phyloP scores from a whole-genome alignment of 2,888 invertebrate species.

The Drosophila austrosaltans region DNA sequence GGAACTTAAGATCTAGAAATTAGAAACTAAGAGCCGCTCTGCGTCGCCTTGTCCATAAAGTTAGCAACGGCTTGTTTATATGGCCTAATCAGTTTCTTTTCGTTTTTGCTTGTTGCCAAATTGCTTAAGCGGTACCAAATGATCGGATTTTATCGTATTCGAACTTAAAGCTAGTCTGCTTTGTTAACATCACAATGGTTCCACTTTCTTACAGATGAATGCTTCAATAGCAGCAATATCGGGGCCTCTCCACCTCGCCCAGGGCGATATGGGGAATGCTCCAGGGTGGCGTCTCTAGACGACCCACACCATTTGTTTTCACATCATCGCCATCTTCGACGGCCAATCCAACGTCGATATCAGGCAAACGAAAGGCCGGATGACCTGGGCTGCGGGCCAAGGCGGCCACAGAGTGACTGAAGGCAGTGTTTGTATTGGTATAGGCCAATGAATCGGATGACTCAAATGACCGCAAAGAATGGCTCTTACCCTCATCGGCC shows the following conservation, averaged over 20 bases:
- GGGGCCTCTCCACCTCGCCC: conserved; percentile 86
- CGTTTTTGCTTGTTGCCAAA: conserved; percentile 26
- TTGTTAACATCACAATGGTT: conserved; percentile 65
- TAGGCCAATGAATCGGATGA: conserved; percentile 84
- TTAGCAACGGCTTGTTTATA: conserved; percentile 9
- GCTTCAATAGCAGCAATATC: conserved; percentile 86
- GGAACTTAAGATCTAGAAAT: conserved; percentile 31
- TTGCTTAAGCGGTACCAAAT: conserved; percentile 36
- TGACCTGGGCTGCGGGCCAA: conserved; percentile 56
- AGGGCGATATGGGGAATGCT: conserved; percentile 88
- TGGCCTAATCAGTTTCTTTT: conserved; percentile 36
- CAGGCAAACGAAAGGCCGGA: conserved; percentile 79
- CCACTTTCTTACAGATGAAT: conserved; percentile 21
- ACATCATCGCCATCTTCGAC: conserved; percentile 85
- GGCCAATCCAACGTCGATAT: conserved; percentile 82
- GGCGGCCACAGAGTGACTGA: conserved; percentile 69
- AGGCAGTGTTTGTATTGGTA: conserved; percentile 76
- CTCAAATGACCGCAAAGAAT: conserved; percentile 87
- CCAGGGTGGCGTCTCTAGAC: conserved; percentile 87
- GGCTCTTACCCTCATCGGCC: conserved; percentile 84
- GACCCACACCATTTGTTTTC: conserved; percentile 87
- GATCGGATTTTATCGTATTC: conserved; percentile 30
- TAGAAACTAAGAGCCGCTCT: conserved; percentile 37
- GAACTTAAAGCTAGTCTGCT: conserved; percentile 43
- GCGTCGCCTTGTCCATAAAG: conserved; percentile 33